These are phyloP conservation scores for Gephyroberyx darwinii DNA, from an alignment of 2,797 vertebrate genomes.

Conservation along the genomic window DNA sequence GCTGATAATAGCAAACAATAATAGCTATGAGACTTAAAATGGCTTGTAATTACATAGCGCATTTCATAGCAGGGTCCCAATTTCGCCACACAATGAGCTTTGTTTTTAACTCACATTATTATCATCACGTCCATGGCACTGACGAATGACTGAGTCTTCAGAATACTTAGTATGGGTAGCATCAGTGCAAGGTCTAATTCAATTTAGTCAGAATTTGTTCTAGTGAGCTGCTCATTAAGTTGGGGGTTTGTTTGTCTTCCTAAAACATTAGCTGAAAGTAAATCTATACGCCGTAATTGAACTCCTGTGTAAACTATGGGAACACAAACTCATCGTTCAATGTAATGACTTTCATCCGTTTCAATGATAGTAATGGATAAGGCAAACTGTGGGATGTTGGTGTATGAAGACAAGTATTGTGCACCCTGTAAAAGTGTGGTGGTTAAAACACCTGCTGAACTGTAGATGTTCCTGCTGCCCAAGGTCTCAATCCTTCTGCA, in stretches of 20 bases:
- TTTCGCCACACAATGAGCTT: constrained; percentile 54
- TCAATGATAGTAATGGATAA: constrained; percentile 57
- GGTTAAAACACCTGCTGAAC: constrained; percentile 58
- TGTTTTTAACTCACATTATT: constrained; percentile 63
- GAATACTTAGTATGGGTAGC: constrained; percentile 44
- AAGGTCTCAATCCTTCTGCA: constrained; percentile 5
- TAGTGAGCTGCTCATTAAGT: constrained; percentile 67
- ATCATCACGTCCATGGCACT: constrained; percentile 64
- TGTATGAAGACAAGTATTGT: constrained; percentile 62
- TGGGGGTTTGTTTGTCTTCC: constrained; percentile 71
- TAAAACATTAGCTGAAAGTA: constrained; percentile 68
- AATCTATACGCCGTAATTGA: constrained; percentile 70
- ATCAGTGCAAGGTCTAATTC: constrained; percentile 64
- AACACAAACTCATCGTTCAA: constrained; percentile 65
- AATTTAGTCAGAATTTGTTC: constrained; percentile 70
- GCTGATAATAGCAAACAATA: constrained; percentile 69
- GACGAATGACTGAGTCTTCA: constrained; percentile 56
- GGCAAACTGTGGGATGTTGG: constrained; percentile 49
- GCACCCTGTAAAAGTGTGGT: constrained; percentile 18
- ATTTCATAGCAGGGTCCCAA: constrained; percentile 64
- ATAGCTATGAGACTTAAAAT: constrained; percentile 63
- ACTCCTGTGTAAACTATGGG: constrained; percentile 61
- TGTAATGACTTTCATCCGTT: constrained; percentile 68
- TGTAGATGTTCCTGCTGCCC: constrained; percentile 25
- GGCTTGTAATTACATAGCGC: constrained; percentile 64